Base-by-base conservation (phyloP, 2,797 vertebrate genomes). In the Okamejei kenojei region DNA sequence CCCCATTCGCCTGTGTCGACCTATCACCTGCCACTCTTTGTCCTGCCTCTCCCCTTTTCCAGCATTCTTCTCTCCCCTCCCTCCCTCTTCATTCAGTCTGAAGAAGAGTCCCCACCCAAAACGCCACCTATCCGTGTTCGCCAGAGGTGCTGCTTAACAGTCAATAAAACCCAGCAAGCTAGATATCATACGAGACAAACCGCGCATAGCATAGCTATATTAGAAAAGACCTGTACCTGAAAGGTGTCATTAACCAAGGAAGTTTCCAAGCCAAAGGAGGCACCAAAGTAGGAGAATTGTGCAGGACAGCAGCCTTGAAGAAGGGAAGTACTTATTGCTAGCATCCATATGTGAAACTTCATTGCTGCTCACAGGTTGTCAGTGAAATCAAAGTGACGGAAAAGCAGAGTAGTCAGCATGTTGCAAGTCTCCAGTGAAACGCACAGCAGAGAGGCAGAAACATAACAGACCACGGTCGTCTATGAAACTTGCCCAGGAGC, bases 281-380 rank as follows among this genome's bases (percentile, higher is more conserved):
- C 38, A 92, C 90, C 90, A 73, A 92, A 92, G 17, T 76, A 92
- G 71, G 71, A 92, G 71, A 76, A 92, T 6, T 19, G 10, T 29
- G 23, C n/a, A 54, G 71, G 32, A 58, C 6, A 54, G 71, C 11
- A 73, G 38, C 38, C 26, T 73, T 92, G 35, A 21, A 92, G 38
- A 71, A 92, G 23, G 32, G 68, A 65, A 91, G 90, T 13, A 92
- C 35, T 76, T 71, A 76, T 38, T 74, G 35, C 71, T 71, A 92
- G 23, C 45, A 58, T 54, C 68, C 23, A 92, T 11, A 92, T 7
- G 10, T 54, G 35, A 76, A 92, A 68, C 23, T 23, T 13, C 90
- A 92, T 92, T 38, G 11, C 65, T 76, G 21, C n/a, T 74, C 38
- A 54, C 73, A 58, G 29, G 26, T 92, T 76, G 68, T 29, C 26